Evolutionary conservation across 2,797 vertebrate species (phyloP).

Genomic region (Cichlasoma orientale): DNA sequence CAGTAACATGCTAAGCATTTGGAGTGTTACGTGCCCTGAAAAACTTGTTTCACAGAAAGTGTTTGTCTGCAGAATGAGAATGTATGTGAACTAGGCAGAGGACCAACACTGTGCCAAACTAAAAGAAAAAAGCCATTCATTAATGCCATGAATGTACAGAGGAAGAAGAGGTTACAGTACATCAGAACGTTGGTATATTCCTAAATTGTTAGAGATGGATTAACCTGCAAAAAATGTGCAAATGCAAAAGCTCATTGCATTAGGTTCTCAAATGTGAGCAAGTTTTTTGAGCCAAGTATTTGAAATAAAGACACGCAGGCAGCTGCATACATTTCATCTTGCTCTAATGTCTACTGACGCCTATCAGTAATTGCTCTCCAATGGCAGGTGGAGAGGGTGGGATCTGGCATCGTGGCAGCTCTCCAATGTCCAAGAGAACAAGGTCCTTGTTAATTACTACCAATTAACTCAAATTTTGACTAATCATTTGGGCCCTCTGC

Average conservation of each 20-base stretch:
- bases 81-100: not conserved
- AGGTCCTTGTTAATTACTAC: conserved; percentile 66
- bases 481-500: conserved; percentile 45
- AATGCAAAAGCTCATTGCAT: not conserved
- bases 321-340: conserved; percentile 22
- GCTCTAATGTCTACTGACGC: conserved; percentile 10
- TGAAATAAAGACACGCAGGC: conserved; percentile 3
- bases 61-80: not conserved
- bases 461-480: conserved; percentile 66
- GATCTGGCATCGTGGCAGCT: conserved; percentile 46
- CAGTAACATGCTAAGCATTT: not conserved
- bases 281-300: not conserved
- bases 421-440: conserved; percentile 56
- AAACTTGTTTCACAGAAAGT: not conserved
- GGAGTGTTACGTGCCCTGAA: not conserved
- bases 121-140: not conserved
- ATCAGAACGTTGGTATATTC: not conserved
- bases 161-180: not conserved
- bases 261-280: not conserved
- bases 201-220: not conserved
- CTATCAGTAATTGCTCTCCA: conserved; percentile 49
- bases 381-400: conserved; percentile 26
- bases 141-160: not conserved
- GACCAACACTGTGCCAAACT: not conserved
- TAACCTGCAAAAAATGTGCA: not conserved